These are phyloP conservation scores for Drosophila parvula DNA, from an alignment of 1,140 invertebrate species.

Conservation along the genomic window DNA sequence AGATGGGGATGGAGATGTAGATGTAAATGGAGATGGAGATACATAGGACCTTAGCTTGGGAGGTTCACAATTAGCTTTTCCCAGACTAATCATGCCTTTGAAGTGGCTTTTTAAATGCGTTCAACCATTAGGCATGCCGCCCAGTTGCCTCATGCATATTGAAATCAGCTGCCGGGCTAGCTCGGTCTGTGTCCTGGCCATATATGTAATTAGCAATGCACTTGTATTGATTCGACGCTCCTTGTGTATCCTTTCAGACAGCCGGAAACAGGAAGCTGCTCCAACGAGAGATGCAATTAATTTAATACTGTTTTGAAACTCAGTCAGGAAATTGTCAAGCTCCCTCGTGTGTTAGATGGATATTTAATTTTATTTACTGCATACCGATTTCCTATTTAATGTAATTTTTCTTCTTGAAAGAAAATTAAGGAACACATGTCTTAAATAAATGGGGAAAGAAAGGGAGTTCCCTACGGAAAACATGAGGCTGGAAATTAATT, in stretches of 20 bases:
- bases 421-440: not conserved
- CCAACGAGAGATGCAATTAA: slow-evolving; percentile 23
- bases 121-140: slow-evolving; percentile 22
- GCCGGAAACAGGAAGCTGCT: slow-evolving; percentile 42
- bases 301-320: slow-evolving; percentile 4
- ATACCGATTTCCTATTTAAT: not conserved
- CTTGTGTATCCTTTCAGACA: slow-evolving; percentile 30
- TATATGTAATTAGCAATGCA: slow-evolving; percentile 42
- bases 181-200: slow-evolving; percentile 28
- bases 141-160: slow-evolving; percentile 36
- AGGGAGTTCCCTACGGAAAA: not conserved
- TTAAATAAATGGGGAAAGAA: not conserved
- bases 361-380: not conserved
- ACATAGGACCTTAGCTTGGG: not conserved
- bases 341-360: not conserved
- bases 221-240: slow-evolving; percentile 14
- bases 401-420: not conserved
- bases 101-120: slow-evolving; percentile 41
- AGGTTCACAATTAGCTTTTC: slow-evolving; percentile 23
- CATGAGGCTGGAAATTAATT: not conserved
- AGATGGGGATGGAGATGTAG: not conserved
- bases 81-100: slow-evolving; percentile 40
- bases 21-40: no score
- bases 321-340: slow-evolving; percentile 30
- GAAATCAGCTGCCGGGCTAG: slow-evolving; percentile 13